phyloP scores from a whole-genome alignment of 2,888 invertebrate species.

The Lepetodrilus schrolli region DNA sequence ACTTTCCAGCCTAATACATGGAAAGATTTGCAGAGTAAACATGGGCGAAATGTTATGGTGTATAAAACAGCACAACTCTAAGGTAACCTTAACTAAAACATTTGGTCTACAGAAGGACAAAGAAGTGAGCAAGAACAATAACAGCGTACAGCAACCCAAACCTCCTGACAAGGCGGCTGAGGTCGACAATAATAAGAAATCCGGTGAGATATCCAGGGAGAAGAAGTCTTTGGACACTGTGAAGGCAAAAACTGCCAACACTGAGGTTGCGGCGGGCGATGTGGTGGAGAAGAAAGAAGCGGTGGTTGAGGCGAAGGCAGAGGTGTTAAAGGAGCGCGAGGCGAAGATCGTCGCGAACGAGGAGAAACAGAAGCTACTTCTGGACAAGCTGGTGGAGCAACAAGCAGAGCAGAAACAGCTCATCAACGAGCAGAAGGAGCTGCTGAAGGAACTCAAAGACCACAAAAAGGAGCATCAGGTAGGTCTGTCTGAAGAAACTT shows the following conservation, averaged over 20 bases:
- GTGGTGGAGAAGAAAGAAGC: constrained; percentile 29
- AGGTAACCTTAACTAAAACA: no score
- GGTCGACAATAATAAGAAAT: background rate
- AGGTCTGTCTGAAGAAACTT: no score
- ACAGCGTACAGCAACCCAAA: no score
- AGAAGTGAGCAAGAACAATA: no score
- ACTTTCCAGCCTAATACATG: no score
- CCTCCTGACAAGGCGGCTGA: constrained; percentile 15
- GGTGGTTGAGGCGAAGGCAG: background rate
- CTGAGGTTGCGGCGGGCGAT: constrained; percentile 1
- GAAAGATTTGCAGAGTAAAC: no score
- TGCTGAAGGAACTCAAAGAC: constrained; percentile 69
- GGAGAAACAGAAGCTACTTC: constrained; percentile 49
- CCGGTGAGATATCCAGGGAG: background rate
- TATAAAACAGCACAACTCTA: no score
- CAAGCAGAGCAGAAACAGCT: constrained; percentile 65
- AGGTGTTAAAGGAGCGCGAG: constrained; percentile 29
- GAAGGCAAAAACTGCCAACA: background rate
- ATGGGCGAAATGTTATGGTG: no score
- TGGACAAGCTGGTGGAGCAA: constrained; percentile 63
- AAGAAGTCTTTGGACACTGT: background rate
- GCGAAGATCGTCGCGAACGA: constrained; percentile 42
- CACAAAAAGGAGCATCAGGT: constrained; percentile 53
- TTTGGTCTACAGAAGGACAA: no score
- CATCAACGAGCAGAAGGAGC: constrained; percentile 69